phyloP scores from a whole-genome alignment of 2,113 vertebrate genomes.

The Abramis brama region DNA sequence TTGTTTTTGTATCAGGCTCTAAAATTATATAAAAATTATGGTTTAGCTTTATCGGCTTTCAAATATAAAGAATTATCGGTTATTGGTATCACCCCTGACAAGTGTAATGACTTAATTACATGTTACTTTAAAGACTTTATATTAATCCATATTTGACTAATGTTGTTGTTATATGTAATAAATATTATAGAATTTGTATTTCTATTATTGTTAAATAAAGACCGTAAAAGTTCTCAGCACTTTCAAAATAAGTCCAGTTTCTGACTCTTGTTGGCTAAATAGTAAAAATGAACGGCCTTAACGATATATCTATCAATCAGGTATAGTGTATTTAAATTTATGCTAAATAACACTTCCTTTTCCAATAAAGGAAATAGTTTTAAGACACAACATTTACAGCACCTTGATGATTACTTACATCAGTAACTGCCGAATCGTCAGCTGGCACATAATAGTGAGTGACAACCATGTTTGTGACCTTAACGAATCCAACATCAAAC shows the following conservation, averaged over 20 bases:
- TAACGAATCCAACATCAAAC: conserved; percentile 84
- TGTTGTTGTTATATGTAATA: background rate
- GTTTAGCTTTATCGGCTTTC: too few relatives aligned
- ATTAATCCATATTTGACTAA: background rate
- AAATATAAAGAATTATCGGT: too few relatives aligned
- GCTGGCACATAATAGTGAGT: conserved; percentile 81
- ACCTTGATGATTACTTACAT: conserved; percentile 55
- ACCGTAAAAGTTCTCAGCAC: background rate
- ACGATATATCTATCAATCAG: background rate
- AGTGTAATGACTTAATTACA: too few relatives aligned
- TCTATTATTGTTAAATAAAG: background rate
- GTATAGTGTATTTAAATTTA: background rate
- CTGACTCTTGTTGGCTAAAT: background rate
- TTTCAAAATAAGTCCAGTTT: background rate
- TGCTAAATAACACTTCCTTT: background rate
- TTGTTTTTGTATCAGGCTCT: too few relatives aligned
- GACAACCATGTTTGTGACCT: conserved; percentile 81
- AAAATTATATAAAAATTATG: too few relatives aligned
- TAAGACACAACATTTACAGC: background rate
- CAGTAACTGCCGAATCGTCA: conserved; percentile 67
- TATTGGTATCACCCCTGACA: too few relatives aligned
- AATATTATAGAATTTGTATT: background rate
- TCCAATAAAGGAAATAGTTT: background rate
- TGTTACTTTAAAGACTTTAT: background rate
- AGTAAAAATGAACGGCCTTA: background rate